These are phyloP conservation scores for Prorops nasuta DNA, from an alignment of 1,140 invertebrate genomes.

Conservation along the genomic window DNA sequence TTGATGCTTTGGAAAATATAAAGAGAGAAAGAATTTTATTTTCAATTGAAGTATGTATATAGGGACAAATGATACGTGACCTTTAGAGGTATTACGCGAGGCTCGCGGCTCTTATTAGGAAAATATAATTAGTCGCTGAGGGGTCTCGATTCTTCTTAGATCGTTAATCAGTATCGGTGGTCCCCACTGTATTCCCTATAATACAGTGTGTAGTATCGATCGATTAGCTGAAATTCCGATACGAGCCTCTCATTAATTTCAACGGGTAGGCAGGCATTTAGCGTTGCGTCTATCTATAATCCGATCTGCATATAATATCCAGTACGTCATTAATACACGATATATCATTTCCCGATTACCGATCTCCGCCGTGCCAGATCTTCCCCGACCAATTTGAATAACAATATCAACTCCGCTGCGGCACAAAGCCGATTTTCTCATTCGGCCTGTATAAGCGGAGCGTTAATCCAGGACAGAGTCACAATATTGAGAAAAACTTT, in stretches of 20 bases:
- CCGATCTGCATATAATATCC: slow-evolving; percentile 35
- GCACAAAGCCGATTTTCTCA: slow-evolving; percentile 29
- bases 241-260: slow-evolving; percentile 25
- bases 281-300: slow-evolving; percentile 30
- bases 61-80: too few relatives aligned
- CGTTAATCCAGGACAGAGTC: slow-evolving; percentile 22
- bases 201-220: too few relatives aligned
- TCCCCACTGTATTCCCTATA: too few relatives aligned
- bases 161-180: too few relatives aligned
- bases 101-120: too few relatives aligned
- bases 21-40: too few relatives aligned
- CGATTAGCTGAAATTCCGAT: slow-evolving; percentile 5
- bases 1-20: too few relatives aligned
- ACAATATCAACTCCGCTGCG: slow-evolving; percentile 43
- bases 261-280: slow-evolving; percentile 16
- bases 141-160: too few relatives aligned
- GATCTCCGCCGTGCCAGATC: slow-evolving; percentile 10
- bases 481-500: slow-evolving; percentile 37
- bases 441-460: too few relatives aligned
- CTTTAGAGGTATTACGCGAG: too few relatives aligned
- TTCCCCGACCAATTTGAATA: slow-evolving; percentile 42
- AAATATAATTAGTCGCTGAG: too few relatives aligned
- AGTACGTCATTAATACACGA: slow-evolving; percentile 40
- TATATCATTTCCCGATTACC: slow-evolving; percentile 40
- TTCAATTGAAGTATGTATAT: too few relatives aligned